A percentile compares a stretch with the other conserved stretches of the same genome.
These are phyloP conservation scores for Montipora capitata DNA, from an alignment of 92 coral and sea anemone species.

Conservation along the genomic window DNA sequence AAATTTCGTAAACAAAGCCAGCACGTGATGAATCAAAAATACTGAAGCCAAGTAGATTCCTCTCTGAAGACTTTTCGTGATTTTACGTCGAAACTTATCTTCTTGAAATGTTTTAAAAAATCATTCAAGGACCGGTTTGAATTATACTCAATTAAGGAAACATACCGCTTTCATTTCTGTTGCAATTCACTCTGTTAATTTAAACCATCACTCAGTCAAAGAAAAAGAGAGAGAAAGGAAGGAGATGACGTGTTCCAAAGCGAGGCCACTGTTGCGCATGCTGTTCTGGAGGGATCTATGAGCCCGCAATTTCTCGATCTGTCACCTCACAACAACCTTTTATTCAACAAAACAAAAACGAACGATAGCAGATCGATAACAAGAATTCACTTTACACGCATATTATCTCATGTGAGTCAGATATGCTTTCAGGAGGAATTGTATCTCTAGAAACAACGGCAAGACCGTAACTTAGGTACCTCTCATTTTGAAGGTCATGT, in stretches of 20 bases:
- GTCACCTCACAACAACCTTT: constrained; percentile 78
- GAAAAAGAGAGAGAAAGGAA: constrained; percentile 63
- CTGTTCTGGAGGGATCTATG: constrained; percentile 34
- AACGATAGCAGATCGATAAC: background rate
- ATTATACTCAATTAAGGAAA: background rate
- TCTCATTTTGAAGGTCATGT: no score
- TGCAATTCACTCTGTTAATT: background rate
- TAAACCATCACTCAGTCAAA: background rate
- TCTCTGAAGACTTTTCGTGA: background rate
- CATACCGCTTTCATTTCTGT: constrained; percentile 76
- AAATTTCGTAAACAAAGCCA: constrained; percentile 39
- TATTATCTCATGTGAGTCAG: background rate
- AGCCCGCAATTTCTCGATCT: constrained; percentile 40
- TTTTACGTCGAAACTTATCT: background rate
- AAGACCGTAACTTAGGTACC: no score
- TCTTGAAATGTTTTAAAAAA: background rate
- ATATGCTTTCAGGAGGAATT: no score
- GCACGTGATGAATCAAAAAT: constrained; percentile 13
- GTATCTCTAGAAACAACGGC: no score
- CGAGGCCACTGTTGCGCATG: constrained; percentile 83
- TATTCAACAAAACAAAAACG: background rate
- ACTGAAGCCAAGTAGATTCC: background rate
- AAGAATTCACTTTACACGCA: no score
- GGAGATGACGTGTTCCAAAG: constrained; percentile 88
- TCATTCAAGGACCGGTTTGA: background rate